These are phyloP conservation scores for Copidosoma aretas DNA, from an alignment of 2,888 invertebrate genomes.

Conservation along the genomic window DNA sequence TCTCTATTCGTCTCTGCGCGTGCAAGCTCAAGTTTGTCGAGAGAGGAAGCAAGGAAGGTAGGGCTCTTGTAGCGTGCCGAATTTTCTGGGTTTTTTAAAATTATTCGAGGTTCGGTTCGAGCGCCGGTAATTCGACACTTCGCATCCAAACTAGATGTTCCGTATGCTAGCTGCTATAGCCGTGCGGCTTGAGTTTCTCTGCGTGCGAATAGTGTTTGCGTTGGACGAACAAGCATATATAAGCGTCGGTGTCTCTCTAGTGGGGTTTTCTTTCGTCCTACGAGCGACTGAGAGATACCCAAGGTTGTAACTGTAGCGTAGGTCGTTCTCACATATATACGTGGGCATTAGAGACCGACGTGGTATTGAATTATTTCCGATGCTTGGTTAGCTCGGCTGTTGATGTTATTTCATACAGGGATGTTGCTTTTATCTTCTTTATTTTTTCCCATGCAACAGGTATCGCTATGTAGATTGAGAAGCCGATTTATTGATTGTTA, in stretches of 20 bases:
- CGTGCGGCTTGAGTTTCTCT: too few species aligned
- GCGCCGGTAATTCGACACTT: too few species aligned
- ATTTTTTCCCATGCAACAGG: background rate
- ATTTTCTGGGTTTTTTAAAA: constrained; percentile 9
- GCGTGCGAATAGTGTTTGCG: too few species aligned
- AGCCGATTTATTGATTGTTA: background rate
- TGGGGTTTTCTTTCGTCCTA: background rate
- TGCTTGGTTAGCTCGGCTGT: background rate
- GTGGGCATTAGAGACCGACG: background rate
- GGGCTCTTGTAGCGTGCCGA: constrained; percentile 3
- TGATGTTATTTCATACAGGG: constrained; percentile 10
- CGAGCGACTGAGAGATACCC: constrained; percentile 6
- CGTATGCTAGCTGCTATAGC: too few species aligned
- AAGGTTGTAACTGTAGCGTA: constrained; percentile 29
- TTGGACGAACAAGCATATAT: too few species aligned
- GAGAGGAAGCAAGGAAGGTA: background rate
- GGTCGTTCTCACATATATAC: constrained; percentile 7
- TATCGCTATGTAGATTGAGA: background rate
- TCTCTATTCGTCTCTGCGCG: background rate
- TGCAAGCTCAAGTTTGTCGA: background rate
- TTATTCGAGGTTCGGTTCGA: too few species aligned
- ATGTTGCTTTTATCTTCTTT: background rate
- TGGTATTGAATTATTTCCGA: constrained; percentile 21
- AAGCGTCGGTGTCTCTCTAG: too few species aligned
- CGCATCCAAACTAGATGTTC: too few species aligned